Base-by-base conservation (phyloP, 2,113 vertebrate species). In the Marcusenius ussheri region DNA sequence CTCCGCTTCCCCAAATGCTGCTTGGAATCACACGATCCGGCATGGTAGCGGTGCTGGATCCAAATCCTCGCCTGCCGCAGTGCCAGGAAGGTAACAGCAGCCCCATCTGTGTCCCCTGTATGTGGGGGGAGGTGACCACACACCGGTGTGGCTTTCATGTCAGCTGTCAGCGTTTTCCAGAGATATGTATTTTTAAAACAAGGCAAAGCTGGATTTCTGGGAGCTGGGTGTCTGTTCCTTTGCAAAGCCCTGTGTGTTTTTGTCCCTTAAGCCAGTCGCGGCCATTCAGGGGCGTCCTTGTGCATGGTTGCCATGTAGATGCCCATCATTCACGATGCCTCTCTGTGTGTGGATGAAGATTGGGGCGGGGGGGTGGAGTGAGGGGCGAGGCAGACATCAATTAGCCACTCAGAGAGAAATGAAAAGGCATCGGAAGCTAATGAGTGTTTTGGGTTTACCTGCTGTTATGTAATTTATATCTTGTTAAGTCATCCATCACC, bases 401-500 rank as follows among this genome's bases (percentile, higher is more conserved):
- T 96, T 94, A 94, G 91, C 92, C 91, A 92, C 94, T 92, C 92
- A 93, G 94, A 90, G 93, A 91, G 94, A 89, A 94, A 96, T 93
- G 85, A 95, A 95, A 92, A 94, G 93, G 89, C 93, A 89, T 88
- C 92, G 91, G 93, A 91, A 92, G 93, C 92, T 93, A 95, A 95
- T 93, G 93, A 95, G 90, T 93, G 91, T 93, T 93, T 94, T 93
- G 94, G n/a, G 89, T 95, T 92, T 93, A 95, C 95, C 93, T 93
- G 94, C 92, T 94, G 93, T 94, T 95, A 83, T 35, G 35, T 94
- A 93, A 94, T 95, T 96, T 90, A 93, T 93, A 90, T 92, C 92
- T 94, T 93, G 91, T 94, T 95, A 91, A 91, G 50, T 91, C 94
- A 94, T 96, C 94, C 93, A 90, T 95, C 92, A 94, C 89, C 93